Conservation (phyloP, 2,888 invertebrate species). For the Stenolophus ochropezus region DNA sequence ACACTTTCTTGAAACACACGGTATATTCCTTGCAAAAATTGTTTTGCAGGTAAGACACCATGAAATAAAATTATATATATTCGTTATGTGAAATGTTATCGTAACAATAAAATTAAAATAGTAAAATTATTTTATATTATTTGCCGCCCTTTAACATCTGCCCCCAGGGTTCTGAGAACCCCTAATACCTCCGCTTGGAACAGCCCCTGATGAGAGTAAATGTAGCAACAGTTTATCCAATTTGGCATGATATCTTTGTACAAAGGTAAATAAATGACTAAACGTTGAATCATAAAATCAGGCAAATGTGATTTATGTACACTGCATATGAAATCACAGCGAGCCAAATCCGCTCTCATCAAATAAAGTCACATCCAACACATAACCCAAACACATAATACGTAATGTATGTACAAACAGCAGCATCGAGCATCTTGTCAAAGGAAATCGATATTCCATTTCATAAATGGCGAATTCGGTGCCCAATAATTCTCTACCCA, state of each 20-base stretch:
- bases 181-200: too few relatives aligned
- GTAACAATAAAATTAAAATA: too few relatives aligned
- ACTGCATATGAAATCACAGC: conserved; percentile 11
- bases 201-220: neutral
- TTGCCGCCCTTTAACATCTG: too few relatives aligned
- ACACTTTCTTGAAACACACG: too few relatives aligned
- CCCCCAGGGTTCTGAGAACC: too few relatives aligned
- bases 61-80: too few relatives aligned
- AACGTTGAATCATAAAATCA: conserved; percentile 4
- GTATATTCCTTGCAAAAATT: too few relatives aligned
- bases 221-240: neutral
- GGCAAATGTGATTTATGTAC: neutral
- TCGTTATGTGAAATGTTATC: too few relatives aligned
- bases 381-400: conserved; percentile 1
- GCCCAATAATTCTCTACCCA: conserved; percentile 18
- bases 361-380: conserved; percentile 9
- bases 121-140: too few relatives aligned
- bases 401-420: conserved; percentile 35
- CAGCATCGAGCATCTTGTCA: conserved; percentile 4
- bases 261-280: neutral
- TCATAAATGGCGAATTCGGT: conserved; percentile 47
- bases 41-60: too few relatives aligned
- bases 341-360: neutral
- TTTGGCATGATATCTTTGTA: neutral
- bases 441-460: conserved; percentile 47